Conservation (phyloP, 2,113 vertebrate species). For the Pelvicachromis taeniatus region DNA sequence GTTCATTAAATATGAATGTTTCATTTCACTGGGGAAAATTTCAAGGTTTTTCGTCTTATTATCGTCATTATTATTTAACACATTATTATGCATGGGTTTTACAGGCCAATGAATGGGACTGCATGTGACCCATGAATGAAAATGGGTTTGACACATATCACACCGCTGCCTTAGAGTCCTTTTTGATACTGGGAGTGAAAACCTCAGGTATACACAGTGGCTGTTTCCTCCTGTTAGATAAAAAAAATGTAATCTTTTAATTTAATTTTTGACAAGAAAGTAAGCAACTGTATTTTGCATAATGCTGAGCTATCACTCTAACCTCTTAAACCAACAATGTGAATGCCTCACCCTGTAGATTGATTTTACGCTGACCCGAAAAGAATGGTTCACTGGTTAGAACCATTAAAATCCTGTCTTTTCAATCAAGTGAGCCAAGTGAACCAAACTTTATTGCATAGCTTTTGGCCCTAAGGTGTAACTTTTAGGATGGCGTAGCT, state of each 20-base stretch:
- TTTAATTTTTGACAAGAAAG: background rate
- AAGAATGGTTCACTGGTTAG: slow-evolving; percentile 1
- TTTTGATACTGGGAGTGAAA: background rate
- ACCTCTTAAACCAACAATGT: background rate
- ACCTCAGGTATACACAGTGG: background rate
- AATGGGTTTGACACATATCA: background rate
- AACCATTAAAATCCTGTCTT: slow-evolving; percentile 19
- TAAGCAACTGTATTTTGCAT: background rate
- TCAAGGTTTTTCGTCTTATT: background rate
- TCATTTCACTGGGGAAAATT: background rate
- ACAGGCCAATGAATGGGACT: background rate
- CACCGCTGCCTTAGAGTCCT: background rate
- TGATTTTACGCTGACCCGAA: background rate
- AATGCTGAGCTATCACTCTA: background rate
- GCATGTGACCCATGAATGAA: background rate
- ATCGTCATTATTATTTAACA: background rate
- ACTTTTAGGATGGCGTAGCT: slow-evolving; percentile 10
- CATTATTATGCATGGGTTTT: background rate
- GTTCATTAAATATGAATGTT: background rate
- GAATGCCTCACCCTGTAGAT: background rate
- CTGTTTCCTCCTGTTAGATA: background rate
- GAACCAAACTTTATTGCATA: slow-evolving; percentile 8
- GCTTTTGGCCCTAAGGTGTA: background rate
- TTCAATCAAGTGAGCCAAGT: background rate
- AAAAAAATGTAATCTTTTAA: background rate